phyloP scores from a whole-genome alignment of 2,797 vertebrate genomes.

The Pelobates cultripes region DNA sequence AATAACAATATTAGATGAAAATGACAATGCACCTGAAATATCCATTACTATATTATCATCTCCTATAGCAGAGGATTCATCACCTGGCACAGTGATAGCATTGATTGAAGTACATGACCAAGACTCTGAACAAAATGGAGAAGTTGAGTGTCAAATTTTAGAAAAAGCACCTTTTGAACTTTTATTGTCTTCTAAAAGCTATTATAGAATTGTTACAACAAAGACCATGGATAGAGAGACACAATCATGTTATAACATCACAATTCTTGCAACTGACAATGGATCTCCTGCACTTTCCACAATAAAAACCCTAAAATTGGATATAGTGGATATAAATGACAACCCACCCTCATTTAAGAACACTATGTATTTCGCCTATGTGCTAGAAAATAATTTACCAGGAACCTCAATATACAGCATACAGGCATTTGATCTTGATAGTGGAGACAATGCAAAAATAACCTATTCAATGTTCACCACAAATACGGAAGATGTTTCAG shows the following conservation, averaged over 20 bases:
- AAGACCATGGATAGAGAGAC: not conserved
- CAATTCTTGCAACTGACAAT: constrained; percentile 1
- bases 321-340: constrained; percentile 16
- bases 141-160: constrained; percentile 45
- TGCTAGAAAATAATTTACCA: constrained; percentile 60
- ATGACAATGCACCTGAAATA: not conserved
- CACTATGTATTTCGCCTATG: constrained; percentile 10
- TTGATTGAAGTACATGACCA: constrained; percentile 11
- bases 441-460: constrained; percentile 42
- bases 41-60: not conserved
- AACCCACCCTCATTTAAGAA: constrained; percentile 1
- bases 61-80: not conserved
- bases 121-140: constrained; percentile 57
- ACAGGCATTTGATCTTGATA: constrained; percentile 50
- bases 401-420: constrained; percentile 57
- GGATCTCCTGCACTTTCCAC: not conserved
- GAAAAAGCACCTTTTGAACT: not conserved
- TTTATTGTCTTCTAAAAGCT: not conserved
- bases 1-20: constrained; percentile 1
- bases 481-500: constrained; percentile 35
- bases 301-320: not conserved
- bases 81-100: constrained; percentile 12
- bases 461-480: constrained; percentile 32
- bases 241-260: not conserved
- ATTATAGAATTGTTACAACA: not conserved